Evolutionary conservation across 2,888 invertebrate species (phyloP), one percentile per base, ranked within the genome.

Genomic region (Melanchra persicariae): DNA sequence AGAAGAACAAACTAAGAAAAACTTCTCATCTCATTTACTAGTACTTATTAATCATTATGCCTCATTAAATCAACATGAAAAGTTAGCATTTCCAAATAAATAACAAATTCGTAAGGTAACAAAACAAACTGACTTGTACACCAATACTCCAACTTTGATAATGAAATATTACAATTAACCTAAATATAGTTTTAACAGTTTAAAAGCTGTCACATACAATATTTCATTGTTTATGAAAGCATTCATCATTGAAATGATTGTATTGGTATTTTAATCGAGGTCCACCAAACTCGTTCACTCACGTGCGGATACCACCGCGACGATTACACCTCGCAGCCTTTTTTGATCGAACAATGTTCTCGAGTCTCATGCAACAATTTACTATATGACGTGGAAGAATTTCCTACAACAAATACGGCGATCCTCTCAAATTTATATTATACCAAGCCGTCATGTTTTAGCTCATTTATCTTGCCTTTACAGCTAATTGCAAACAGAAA

Each of bases 401-500:
- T 15, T 30, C 30, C 22, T 19, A 4, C 24, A 40, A 2, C 15
- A 30, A 37, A 26, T n/a, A 43, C 22, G 15, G 37, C 17, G 17
- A 26, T 37, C 0, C 30, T 43, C 17, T 40, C 4, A 9, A 1
- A 40, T 4, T 43, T 5, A 17, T 7, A 17, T 17, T 34, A 24
- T 51, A n/a, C 7, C 9, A 47, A 6, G n/a, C 30, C 15, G 2
- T 22, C 34, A 15, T 45, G 8, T n/a, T 22, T 26, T 34, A 45
- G 12, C 52, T 24, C 3, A 51, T 37, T 47, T 73, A 62, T 15
- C 64, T 34, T 30, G 61, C 24, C 47, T 69, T 74, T 61, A 71
- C 54, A 68, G 60, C 68, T 72, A 81, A 79, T 69, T 83, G 75
- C 70, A 77, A 72, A 68, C 54, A 72, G 62, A 76, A 77, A 74